A percentile compares a stretch with the other conserved stretches of the same genome.
Conservation (phyloP, 2,888 invertebrate genomes). For the Tetanocera ferruginea region DNA sequence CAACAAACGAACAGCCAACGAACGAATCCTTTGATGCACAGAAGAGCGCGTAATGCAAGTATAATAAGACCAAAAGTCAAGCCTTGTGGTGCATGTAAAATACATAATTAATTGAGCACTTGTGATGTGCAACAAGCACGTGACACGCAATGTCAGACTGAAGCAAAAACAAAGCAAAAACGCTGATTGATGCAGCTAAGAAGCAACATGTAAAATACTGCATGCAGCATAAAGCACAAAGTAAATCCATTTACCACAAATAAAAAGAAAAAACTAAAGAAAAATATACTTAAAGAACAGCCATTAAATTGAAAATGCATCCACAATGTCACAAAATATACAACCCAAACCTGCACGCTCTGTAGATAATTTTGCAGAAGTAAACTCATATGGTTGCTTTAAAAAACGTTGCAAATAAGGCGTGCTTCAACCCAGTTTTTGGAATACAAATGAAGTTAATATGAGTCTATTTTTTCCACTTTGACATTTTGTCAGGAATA, state of each 20-base stretch:
- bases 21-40: neutral
- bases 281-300: neutral
- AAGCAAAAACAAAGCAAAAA: neutral
- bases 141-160: neutral
- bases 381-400: too few relatives aligned
- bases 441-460: too few relatives aligned
- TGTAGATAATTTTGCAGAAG: too few relatives aligned
- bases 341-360: neutral
- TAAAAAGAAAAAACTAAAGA: neutral
- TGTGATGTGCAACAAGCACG: slow-evolving; percentile 15
- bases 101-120: slow-evolving; percentile 28
- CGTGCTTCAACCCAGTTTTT: too few relatives aligned
- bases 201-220: neutral
- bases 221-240: neutral
- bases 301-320: neutral
- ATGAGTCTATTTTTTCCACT: too few relatives aligned
- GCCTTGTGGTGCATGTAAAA: slow-evolving; percentile 19
- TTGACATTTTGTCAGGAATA: too few relatives aligned
- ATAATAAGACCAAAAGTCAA: slow-evolving; percentile 11
- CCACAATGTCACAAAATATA: neutral
- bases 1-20: too few relatives aligned
- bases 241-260: neutral
- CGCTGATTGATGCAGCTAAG: neutral
- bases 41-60: slow-evolving; percentile 25
- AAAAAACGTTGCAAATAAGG: too few relatives aligned